Base-by-base conservation (phyloP, 2,113 vertebrate genomes). In the Oryzias javanicus region DNA sequence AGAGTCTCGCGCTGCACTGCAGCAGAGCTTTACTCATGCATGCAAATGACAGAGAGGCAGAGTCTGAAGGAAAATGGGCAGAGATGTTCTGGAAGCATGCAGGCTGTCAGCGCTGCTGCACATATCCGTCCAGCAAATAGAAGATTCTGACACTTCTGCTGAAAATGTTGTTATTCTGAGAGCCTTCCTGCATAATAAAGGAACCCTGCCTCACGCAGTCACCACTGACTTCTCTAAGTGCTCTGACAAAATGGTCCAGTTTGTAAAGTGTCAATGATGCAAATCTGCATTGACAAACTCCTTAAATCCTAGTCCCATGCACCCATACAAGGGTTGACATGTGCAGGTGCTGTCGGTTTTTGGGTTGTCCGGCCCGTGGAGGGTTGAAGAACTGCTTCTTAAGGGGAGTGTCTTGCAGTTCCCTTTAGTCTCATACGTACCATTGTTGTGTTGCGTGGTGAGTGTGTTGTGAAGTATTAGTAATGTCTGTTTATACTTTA, bases 21-120 rank as follows among this genome's bases (percentile, higher is more conserved):
- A 80, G 73, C 65, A 64, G 70, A 72, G 71, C 76, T 86, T 78
- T 83, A 86, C 82, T 89, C 82, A 82, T 70, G 86, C 78, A 74
- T 80, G 79, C 80, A 65, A 19, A 63, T 46, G 62, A 14, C 17
- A 17, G 47, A 42, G 67, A 58, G 60, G 27, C 22, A 17, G 55
- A 24, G 51, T 48, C 41, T 66, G 72, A 82, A 71, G 77, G 55
- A 48, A 64, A 70, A 35, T 35, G 51, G 46, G 56, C 46, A 44
- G 64, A 79, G 85, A 49, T 70, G 71, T 81, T 81, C 81, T 86
- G 71, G 73, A 79, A 72, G 72, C 22, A 5, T 27, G 25, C 25
- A 5, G 6, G 6, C 25, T 5, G 4, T 27, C 25, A 67, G 73
- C n/a, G 58, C 67, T 55, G 15, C 16, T 19, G 56, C 57, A 49